Base-by-base conservation (phyloP, 2,888 invertebrate species). In the Pedicia rivosa region DNA sequence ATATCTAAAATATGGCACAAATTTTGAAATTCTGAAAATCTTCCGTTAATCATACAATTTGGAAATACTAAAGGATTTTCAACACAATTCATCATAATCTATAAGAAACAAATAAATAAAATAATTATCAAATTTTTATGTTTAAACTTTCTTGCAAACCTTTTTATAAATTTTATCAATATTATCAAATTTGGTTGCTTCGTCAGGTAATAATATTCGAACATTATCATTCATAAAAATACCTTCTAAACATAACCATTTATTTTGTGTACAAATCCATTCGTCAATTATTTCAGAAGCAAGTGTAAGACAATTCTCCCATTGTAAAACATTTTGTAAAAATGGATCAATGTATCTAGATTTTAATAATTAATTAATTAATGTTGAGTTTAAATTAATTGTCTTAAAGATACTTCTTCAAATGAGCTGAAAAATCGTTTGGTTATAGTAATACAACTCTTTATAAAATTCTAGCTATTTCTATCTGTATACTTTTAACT, bases 191-290 rank as follows among this genome's bases (percentile, higher is more conserved):
- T 83, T 86, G 55, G 74, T 78, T 0, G 90, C 87, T 54, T 90
- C 90, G 2, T 88, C 87, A 0, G 90, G 88, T 36, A 92, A 62
- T 52, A 91, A 90, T 0, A 72, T 60, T 35, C 88, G 66, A 44
- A 92, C 90, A 52, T 91, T 90, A 5, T 86, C 86, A 0, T 83
- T 86, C 1, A 88, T 76, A 55, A 91, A 92, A 42, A 92, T 90
- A 0, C 88, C 88, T 54, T 91, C 91, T 43, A 92, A 63, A 53
- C 91, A 88, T 44, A 90, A 66, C 91, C 92, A 92, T 55, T 86
- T 90, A 39, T 80, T 67, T 55, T 92, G 92, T 3, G 84, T 78
- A 3, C 74, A 69, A 53, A 82, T 63, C 91, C 91, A 92, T 45
- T 80, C 79, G 41, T 88, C 88, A 3, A 91, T 72, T 5, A 90